Base-by-base conservation (phyloP, 2,888 invertebrate genomes). In the Amphimallon solstitiale region DNA sequence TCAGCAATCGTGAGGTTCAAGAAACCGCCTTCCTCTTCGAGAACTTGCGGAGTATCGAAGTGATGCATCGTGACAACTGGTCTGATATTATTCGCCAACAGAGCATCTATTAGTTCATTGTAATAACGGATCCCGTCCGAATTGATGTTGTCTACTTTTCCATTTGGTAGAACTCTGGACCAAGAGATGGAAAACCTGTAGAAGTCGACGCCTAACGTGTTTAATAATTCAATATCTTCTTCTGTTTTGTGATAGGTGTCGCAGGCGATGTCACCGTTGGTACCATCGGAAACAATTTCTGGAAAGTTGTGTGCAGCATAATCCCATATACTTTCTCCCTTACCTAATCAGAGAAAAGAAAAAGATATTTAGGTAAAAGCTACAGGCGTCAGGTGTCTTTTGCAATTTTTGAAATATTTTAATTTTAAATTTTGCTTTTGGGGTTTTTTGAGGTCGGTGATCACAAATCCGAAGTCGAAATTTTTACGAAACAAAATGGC, bases 281-380 rank as follows among this genome's bases (percentile, higher is more conserved):
- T 77, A 43, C 81, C 81, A 74, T 89, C 87, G 60, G 80, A 81
- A 0, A 90, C 83, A 0, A 83, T 74, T 1, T 87, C 85, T 0
- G 86, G 85, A 12, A 49, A 35, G 3, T 77, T 75, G 72, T 89
- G 89, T 0, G 87, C 86, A 72, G 88, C 88, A 7, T 82, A 83
- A 77, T 92, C 92, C 92, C 91, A 91, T 17, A 90, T 87, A 74
- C 85, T 88, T 73, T 86, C 86, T 1, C 87, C 85, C 81, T 89
- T 89, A 5, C 86, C 89, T 88, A 71, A 15, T 81, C 9, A 38
- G 10, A 3, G 29, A 29, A 7, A 29, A 1, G 2, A 29, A 2
- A 29, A 29, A 29, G 29, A n/a, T n/a, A n/a, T n/a, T n/a, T n/a
- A n/a, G n/a, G n/a, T n/a, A n/a, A n/a, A n/a, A n/a, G n/a, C n/a